Evolutionary conservation across 2,888 invertebrate species (phyloP).

Genomic region (Andrena flavipes): DNA sequence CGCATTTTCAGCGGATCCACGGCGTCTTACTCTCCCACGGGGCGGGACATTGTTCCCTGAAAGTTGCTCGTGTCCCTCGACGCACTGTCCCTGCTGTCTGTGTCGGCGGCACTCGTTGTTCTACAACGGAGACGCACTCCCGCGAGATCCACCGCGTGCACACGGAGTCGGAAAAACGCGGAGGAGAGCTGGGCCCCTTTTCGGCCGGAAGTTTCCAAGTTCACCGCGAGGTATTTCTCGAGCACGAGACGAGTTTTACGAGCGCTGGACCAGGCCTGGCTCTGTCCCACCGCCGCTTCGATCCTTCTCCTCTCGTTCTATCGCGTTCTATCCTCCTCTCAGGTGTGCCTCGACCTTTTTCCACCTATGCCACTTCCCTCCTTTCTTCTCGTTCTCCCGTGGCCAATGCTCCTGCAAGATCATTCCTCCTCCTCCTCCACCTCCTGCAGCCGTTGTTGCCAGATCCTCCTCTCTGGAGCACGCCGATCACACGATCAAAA

Average conservation of each 20-base stretch:
- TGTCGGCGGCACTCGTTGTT: slow-evolving; percentile 15
- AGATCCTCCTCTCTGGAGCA: slow-evolving; percentile 78
- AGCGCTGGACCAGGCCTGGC: slow-evolving; percentile 68
- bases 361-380: slow-evolving; percentile 45
- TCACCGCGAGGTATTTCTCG: slow-evolving; percentile 56
- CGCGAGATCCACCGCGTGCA: slow-evolving; percentile 28
- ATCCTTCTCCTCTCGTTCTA: slow-evolving; percentile 31
- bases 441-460: slow-evolving; percentile 74
- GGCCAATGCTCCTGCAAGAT: slow-evolving; percentile 75
- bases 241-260: slow-evolving; percentile 65
- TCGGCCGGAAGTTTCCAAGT: slow-evolving; percentile 57
- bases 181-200: slow-evolving; percentile 26
- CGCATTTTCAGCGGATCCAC: slow-evolving; percentile 54
- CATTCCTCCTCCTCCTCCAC: slow-evolving; percentile 64
- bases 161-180: slow-evolving; percentile 7
- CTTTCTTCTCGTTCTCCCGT: slow-evolving; percentile 65
- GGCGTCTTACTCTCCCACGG: slow-evolving; percentile 47
- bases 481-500: slow-evolving; percentile 71
- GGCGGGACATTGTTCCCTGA: slow-evolving; percentile 48
- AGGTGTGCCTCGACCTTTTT: slow-evolving; percentile 35
- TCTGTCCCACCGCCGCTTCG: slow-evolving; percentile 34
- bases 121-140: slow-evolving; percentile 27
- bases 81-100: background rate
- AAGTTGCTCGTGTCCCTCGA: slow-evolving; percentile 24
- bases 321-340: slow-evolving; percentile 5